Evolutionary conservation across 2,797 vertebrate genomes (phyloP), one percentile per base, ranked within the genome.

Genomic region (Protosalanx chinensis): DNA sequence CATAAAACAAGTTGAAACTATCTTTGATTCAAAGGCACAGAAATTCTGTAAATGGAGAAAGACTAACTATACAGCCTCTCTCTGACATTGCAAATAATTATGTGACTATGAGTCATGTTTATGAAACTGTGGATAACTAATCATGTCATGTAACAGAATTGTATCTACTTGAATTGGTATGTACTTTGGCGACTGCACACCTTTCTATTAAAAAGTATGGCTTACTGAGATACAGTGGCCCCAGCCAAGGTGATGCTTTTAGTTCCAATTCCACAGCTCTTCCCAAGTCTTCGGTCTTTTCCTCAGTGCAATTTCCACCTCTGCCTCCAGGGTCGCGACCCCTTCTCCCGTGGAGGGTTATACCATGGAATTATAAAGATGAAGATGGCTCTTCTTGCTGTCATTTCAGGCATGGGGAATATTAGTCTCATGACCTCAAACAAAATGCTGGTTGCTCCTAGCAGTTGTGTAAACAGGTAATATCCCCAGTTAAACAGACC

Each of bases 401-500:
- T 35, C 70, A 56, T 74, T 64, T 56, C 41, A 30, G 32, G 71
- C 70, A 70, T 74, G 70, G 67, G 79, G 76, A 81, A 85, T 91
- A 88, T 88, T 86, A 87, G 81, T 68, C 18, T 56, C 63, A n/a
- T 82, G 88, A 91, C 91, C 88, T 90, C 90, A 88, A 87, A 89
- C 86, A 86, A 89, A 92, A 91, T 74, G 76, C 75, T 0, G 57
- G 66, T 77, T 85, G 85, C 82, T 85, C 85, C 79, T 64, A 69
- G 84, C 74, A 74, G 78, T 77, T 85, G 84, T 73, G 86, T 88
- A 90, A 89, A 91, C 88, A 88, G 81, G 88, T 90, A 89, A 89
- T 90, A 88, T 87, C 85, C 75, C 73, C 71, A 72, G 83, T 88
- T 86, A 87, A 90, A 89, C 82, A 87, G 78, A 82, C 61, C 49